These are phyloP conservation scores for Parapsyche elsis DNA, from an alignment of 1,140 invertebrate species.

Conservation along the genomic window DNA sequence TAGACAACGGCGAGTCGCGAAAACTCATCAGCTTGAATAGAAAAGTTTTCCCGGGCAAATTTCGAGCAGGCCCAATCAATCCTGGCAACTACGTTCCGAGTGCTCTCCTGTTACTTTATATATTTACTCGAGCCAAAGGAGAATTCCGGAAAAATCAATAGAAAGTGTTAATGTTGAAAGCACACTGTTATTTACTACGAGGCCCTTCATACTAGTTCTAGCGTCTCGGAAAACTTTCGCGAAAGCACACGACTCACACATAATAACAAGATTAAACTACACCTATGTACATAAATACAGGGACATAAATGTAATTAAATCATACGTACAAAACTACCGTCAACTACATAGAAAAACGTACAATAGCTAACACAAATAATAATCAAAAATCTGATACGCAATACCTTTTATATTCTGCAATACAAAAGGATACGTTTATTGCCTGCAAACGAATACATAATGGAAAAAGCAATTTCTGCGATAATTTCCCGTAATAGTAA, in stretches of 20 bases:
- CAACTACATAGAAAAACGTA: no score
- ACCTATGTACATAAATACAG: no score
- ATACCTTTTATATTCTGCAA: no score
- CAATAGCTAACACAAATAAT: no score
- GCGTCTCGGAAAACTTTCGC: constrained; percentile 14
- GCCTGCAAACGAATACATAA: no score
- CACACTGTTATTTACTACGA: constrained; percentile 24
- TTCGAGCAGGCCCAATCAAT: constrained; percentile 38
- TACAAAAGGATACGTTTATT: no score
- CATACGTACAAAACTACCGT: no score
- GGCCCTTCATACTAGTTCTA: not conserved
- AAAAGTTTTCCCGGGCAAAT: constrained; percentile 34
- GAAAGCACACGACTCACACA: not conserved
- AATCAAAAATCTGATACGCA: no score
- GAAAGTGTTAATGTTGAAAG: constrained; percentile 39
- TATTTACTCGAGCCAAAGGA: constrained; percentile 29
- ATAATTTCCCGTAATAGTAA: no score
- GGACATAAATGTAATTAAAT: no score
- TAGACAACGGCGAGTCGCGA: constrained; percentile 15
- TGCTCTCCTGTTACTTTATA: constrained; percentile 28
- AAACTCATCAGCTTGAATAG: constrained; percentile 39
- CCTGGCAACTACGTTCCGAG: constrained; percentile 14
- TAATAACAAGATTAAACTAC: not conserved
- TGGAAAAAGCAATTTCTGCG: no score
- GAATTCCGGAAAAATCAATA: constrained; percentile 44